These are phyloP conservation scores for Sus cebifrons DNA, from an alignment of 2,797 vertebrate genomes.

Conservation along the genomic window DNA sequence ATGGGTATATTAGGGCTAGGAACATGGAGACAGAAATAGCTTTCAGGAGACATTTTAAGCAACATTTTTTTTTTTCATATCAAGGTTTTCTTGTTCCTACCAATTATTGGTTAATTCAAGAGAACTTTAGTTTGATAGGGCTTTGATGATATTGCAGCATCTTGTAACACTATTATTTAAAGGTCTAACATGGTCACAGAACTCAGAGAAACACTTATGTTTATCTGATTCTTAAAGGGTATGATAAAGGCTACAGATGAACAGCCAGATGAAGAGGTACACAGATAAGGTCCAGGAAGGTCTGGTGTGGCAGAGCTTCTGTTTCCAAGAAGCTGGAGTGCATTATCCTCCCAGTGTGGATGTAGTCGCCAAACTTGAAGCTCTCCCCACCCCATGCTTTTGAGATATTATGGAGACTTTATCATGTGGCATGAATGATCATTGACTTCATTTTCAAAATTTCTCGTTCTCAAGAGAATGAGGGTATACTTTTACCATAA, in stretches of 20 bases:
- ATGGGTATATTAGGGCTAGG: not conserved
- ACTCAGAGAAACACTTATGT: not conserved
- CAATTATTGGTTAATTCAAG: not conserved
- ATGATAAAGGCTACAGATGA: not conserved
- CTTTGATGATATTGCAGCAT: slow-evolving; percentile 79
- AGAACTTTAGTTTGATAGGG: not conserved
- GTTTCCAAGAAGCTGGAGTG: not conserved
- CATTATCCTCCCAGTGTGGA: not conserved
- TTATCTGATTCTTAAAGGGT: not conserved
- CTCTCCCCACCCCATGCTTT: not conserved
- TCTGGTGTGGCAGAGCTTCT: not conserved
- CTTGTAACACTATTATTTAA: slow-evolving; percentile 29
- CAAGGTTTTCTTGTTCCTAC: slow-evolving; percentile 47
- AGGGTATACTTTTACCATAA: not conserved
- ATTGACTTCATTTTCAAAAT: not conserved
- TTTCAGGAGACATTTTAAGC: slow-evolving; percentile 32
- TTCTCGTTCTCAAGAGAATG: not conserved
- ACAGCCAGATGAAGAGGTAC: not conserved
- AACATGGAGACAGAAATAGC: slow-evolving; percentile 23
- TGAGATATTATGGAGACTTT: not conserved
- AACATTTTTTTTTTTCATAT: not conserved
- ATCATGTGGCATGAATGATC: not conserved
- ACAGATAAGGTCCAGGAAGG: not conserved
- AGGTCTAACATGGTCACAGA: not conserved
- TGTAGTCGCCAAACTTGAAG: not conserved